phyloP scores from a whole-genome alignment of 2,113 vertebrate genomes.

The Aviceda subcristata region DNA sequence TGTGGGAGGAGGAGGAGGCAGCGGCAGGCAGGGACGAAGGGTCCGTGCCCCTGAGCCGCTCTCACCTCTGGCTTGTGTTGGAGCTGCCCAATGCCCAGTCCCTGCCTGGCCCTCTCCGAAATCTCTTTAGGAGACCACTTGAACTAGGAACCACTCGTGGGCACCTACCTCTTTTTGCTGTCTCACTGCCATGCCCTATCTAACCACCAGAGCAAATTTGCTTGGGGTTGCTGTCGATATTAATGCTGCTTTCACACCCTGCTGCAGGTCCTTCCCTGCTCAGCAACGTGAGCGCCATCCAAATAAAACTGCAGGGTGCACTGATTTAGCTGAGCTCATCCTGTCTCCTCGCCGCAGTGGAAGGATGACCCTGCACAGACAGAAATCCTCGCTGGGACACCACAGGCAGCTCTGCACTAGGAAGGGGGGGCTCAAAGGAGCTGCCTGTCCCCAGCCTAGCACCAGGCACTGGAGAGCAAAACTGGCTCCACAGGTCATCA shows the following conservation, averaged over 20 bases:
- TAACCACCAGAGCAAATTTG: not conserved
- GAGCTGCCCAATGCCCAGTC: not conserved
- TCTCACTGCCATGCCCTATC: not conserved
- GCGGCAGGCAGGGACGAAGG: not conserved
- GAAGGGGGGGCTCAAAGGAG: not conserved
- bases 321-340: not conserved
- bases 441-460: not conserved
- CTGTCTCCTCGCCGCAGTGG: not conserved
- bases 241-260: not conserved
- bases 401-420: accelerated
- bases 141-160: not conserved
- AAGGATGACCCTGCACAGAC: not conserved
- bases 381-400: not conserved
- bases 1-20: not conserved
- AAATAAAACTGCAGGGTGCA: not conserved
- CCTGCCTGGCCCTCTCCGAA: not conserved
- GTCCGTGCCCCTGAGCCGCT: not conserved
- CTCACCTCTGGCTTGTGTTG: not conserved
- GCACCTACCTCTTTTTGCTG: not conserved
- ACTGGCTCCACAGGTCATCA: not conserved
- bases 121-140: not conserved
- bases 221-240: not conserved
- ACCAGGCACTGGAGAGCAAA: not conserved
- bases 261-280: constrained; percentile 37
- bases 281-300: not conserved